Evolutionary conservation across 1,140 invertebrate genomes (phyloP), one percentile per base, ranked within the genome.

Genomic region (Bombus ignitus): DNA sequence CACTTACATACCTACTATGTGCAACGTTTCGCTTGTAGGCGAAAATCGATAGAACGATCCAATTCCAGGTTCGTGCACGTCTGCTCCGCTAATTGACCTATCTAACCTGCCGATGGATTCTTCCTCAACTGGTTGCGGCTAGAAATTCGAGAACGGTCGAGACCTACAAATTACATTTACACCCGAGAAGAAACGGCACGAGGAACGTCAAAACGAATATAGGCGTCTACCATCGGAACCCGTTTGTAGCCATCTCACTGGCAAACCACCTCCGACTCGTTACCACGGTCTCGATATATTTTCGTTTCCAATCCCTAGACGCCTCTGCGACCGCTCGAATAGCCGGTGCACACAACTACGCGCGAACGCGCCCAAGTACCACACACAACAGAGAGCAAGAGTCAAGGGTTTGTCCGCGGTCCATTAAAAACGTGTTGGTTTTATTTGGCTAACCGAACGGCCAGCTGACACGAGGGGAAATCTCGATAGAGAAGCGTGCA

Each of bases 371-470:
- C 18, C 75, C 73, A 83, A 77, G 79, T 68, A 62, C 47, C 32
- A 10, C 15, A 12, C 42, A 47, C 84, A 28, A 35, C 22, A 70
- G 22, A 25, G 71, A 57, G 47, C 80, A 57, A 72, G 87, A 88
- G 90, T 88, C 83, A 86, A 87, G 87, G 85, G 85, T 92, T 92
- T 91, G 89, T 92, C 87, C 91, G 88, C 91, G 91, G 87, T 90
- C 87, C 91, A 92, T 92, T 92, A 92, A 92, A 92, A 92, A 92
- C 91, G 85, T 78, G 90, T 88, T 76, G 88, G 86, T 92, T 92
- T 91, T 91, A 92, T 92, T 92, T 91, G 87, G 76, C 72, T 87
- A 80, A 66, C 57, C 89, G 65, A 78, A 62, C 77, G 81, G n/a
- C 70, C 82, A 90, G 71, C 85, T 87, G 89, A 85, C 86, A 87